Conservation (phyloP, 2,888 invertebrate species). For the Cephonodes hylas region DNA sequence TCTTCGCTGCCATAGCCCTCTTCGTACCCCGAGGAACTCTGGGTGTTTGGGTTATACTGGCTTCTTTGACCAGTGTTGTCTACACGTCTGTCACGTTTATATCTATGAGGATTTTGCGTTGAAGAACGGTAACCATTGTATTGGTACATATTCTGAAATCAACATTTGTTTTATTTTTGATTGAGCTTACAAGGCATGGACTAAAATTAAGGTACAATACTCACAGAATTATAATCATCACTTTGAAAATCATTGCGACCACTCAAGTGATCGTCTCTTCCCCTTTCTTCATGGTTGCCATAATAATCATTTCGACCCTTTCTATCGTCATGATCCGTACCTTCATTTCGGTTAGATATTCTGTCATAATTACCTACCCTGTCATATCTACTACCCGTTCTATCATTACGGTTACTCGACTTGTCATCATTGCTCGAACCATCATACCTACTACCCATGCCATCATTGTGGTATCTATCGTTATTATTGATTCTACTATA, state of each 20-base stretch:
- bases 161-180: too few species aligned
- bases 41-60: conserved; percentile 67
- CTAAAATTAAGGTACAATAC: conserved; percentile 26
- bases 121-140: conserved; percentile 45
- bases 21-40: conserved; percentile 36
- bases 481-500: neutral
- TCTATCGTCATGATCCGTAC: conserved; percentile 18
- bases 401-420: neutral
- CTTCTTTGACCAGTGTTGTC: conserved; percentile 70
- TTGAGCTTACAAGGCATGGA: neutral
- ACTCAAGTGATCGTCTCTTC: conserved; percentile 34
- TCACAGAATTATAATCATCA: conserved; percentile 54
- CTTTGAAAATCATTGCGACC: conserved; percentile 51
- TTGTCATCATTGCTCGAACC: neutral
- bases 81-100: conserved; percentile 54
- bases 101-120: conserved; percentile 47
- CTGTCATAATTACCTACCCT: neutral
- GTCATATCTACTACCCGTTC: neutral
- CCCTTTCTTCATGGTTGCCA: conserved; percentile 26
- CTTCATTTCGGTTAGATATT: conserved; percentile 19
- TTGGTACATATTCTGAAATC: conserved; percentile 40
- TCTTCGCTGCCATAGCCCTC: conserved; percentile 43
- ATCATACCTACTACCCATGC: neutral
- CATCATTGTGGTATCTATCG: neutral
- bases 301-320: neutral